Conservation (phyloP, 2,113 vertebrate species). For the Tachysurus vachellii region DNA sequence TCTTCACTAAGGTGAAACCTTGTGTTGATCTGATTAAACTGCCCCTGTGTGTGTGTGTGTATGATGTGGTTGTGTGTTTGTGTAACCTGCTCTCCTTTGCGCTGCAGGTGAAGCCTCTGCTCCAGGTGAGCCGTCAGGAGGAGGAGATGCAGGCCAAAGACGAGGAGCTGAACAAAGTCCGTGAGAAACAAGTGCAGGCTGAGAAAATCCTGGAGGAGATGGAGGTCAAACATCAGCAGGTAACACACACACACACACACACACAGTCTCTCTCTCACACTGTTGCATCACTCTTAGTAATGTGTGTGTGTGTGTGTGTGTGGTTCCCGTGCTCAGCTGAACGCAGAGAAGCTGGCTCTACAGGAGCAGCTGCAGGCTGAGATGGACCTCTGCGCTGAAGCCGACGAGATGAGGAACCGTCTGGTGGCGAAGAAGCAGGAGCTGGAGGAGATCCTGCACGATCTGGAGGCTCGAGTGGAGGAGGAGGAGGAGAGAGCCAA, state of each 20-base stretch:
- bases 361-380: constrained; percentile 98
- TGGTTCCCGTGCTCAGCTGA: constrained; percentile 70
- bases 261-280: not conserved
- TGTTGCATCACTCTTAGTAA: not conserved
- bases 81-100: not conserved
- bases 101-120: constrained; percentile 89
- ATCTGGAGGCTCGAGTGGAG: constrained; percentile 93
- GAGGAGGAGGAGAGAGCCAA: constrained; percentile 94
- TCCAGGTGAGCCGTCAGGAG: constrained; percentile 95
- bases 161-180: constrained; percentile 87
- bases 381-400: constrained; percentile 93
- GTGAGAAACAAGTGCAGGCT: constrained; percentile 84
- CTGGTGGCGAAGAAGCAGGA: constrained; percentile 95
- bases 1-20: constrained; percentile 91
- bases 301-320: not conserved
- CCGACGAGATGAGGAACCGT: constrained; percentile 93
- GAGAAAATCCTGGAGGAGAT: constrained; percentile 85
- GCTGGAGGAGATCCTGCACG: constrained; percentile 95
- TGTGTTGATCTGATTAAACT: not conserved
- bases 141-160: constrained; percentile 97
- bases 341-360: constrained; percentile 89
- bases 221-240: constrained; percentile 87
- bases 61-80: not conserved
- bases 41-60: not conserved
- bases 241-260: constrained; percentile 53